phyloP scores from a whole-genome alignment of 2,888 invertebrate genomes.

The Leuctra nigra region DNA sequence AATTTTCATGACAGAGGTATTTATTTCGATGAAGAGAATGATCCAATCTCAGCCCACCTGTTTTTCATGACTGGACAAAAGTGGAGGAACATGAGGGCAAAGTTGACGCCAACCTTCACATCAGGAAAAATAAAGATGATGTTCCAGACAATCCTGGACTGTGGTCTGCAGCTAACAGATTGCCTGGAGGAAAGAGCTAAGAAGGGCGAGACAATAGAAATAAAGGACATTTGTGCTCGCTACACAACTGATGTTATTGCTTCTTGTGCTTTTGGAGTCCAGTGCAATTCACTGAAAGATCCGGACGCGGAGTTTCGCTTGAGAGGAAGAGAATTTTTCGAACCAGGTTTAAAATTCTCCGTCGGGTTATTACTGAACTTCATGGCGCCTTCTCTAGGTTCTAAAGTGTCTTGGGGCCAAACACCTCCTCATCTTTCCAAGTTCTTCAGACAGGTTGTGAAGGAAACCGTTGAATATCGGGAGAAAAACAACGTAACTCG shows the following conservation, averaged over 20 bases:
- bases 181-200: slow-evolving; percentile 36
- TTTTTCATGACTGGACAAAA: slow-evolving; percentile 43
- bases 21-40: slow-evolving; percentile 34
- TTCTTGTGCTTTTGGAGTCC: slow-evolving; percentile 42
- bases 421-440: background rate
- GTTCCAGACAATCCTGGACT: slow-evolving; percentile 44
- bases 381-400: background rate
- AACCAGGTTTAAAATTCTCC: background rate
- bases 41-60: slow-evolving; percentile 39
- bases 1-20: slow-evolving; percentile 21
- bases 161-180: slow-evolving; percentile 39
- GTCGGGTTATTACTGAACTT: background rate
- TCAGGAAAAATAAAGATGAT: slow-evolving; percentile 49
- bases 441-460: background rate
- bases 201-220: slow-evolving; percentile 1
- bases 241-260: slow-evolving; percentile 34
- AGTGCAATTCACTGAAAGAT: slow-evolving; percentile 35
- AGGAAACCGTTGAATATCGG: background rate
- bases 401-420: background rate
- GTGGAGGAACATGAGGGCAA: slow-evolving; percentile 47
- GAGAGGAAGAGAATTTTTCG: background rate
- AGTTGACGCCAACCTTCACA: slow-evolving; percentile 48
- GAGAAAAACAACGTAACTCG: slow-evolving; percentile 1
- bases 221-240: slow-evolving; percentile 16
- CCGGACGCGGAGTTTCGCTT: slow-evolving; percentile 37